Evolutionary conservation across 2,113 vertebrate genomes (phyloP).

Genomic region (Anhinga anhinga): DNA sequence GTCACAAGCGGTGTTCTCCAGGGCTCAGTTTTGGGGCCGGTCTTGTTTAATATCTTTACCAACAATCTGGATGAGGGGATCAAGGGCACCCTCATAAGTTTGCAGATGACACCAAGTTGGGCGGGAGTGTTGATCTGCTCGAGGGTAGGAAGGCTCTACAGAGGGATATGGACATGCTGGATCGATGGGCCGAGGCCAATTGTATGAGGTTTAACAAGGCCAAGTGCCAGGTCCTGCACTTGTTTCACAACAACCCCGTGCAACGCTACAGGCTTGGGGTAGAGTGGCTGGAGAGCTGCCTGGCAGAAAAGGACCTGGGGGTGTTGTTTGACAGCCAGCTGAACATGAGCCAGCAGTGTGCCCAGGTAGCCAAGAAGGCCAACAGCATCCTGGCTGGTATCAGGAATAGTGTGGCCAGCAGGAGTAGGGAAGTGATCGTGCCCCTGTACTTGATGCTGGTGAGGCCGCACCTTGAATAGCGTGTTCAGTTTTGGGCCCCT

Average conservation of each 20-base stretch:
- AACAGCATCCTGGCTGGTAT: too few relatives aligned
- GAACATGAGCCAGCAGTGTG: too few relatives aligned
- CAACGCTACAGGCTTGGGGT: background rate
- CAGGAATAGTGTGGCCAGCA: background rate
- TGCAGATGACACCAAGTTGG: too few relatives aligned
- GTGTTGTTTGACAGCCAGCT: rapidly evolving
- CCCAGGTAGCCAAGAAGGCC: too few relatives aligned
- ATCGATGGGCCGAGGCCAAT: too few relatives aligned
- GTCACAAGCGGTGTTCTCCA: background rate
- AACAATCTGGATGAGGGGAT: too few relatives aligned
- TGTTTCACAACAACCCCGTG: background rate
- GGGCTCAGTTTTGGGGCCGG: background rate
- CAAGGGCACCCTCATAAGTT: too few relatives aligned
- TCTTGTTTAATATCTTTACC: too few relatives aligned
- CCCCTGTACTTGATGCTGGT: rapidly evolving
- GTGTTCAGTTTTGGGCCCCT: background rate
- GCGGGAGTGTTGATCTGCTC: too few relatives aligned
- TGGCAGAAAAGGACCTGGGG: background rate
- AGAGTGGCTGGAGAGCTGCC: background rate
- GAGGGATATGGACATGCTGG: too few relatives aligned
- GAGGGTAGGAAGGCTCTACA: too few relatives aligned
- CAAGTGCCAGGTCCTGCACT: background rate
- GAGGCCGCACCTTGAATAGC: rapidly evolving
- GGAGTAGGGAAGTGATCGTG: background rate
- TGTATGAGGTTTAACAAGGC: too few relatives aligned